phyloP scores from a whole-genome alignment of 1,140 invertebrate genomes.

The Frieseomelitta varia region DNA sequence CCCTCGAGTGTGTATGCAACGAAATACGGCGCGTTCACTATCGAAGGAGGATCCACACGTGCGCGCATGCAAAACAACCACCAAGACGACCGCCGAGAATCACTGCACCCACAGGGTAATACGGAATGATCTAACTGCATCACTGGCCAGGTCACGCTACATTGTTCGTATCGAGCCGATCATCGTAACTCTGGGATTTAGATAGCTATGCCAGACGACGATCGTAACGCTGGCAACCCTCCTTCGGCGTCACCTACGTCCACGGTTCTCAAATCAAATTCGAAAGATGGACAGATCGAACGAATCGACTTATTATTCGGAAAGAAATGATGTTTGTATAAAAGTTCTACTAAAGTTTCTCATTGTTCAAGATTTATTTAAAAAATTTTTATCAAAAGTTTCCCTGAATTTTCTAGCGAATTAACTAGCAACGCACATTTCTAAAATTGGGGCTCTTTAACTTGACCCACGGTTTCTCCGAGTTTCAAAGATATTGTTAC shows the following conservation, averaged over 20 bases:
- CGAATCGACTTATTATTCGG: background rate
- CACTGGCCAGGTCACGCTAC: constrained; percentile 43
- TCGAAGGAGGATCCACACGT: constrained; percentile 8
- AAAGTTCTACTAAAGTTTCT: too few relatives aligned
- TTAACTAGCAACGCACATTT: too few relatives aligned
- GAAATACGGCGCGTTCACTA: background rate
- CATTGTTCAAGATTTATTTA: too few relatives aligned
- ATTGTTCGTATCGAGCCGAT: constrained; percentile 47
- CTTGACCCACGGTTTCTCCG: too few relatives aligned
- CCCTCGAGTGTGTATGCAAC: background rate
- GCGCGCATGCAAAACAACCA: constrained; percentile 27
- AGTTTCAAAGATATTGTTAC: too few relatives aligned
- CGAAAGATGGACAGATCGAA: background rate
- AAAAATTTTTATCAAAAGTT: too few relatives aligned
- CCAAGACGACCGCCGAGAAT: constrained; percentile 20
- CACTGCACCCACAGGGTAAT: constrained; percentile 39
- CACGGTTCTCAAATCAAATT: constrained; percentile 22
- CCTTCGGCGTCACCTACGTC: constrained; percentile 18
- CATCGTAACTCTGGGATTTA: constrained; percentile 46
- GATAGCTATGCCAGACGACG: constrained; percentile 37
- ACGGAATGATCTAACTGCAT: constrained; percentile 56
- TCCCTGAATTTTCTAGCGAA: too few relatives aligned
- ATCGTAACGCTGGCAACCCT: constrained; percentile 22
- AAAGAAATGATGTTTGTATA: too few relatives aligned
- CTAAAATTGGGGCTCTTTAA: too few relatives aligned